These are phyloP conservation scores for Barnardius zonarius DNA, from an alignment of 2,113 vertebrate genomes.

Conservation along the genomic window DNA sequence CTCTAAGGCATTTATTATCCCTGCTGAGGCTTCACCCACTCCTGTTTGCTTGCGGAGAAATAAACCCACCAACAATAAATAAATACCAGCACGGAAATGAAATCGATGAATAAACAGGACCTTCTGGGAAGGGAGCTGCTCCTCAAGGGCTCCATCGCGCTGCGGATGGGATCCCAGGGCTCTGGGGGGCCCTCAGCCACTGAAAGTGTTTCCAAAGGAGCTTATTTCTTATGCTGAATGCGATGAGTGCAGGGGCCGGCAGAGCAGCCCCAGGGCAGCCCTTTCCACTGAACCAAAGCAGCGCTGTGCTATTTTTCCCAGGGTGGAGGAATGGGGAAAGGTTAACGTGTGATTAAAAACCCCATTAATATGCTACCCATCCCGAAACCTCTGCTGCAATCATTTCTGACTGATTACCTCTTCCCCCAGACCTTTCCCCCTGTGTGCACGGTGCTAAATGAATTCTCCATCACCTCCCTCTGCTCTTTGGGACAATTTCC, in stretches of 20 bases:
- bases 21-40: not conserved
- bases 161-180: fast-evolving
- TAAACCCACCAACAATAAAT: not conserved
- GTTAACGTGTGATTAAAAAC: not conserved
- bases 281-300: not conserved
- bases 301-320: not conserved
- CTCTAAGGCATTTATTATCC: not conserved
- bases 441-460: fast-evolving
- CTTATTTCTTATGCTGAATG: not conserved
- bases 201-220: not conserved
- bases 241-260: not conserved
- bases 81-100: not conserved
- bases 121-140: not conserved
- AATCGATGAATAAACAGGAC: not conserved
- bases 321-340: not conserved
- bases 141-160: not conserved
- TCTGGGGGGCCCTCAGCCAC: not conserved
- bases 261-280: not conserved
- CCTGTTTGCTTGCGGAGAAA: not conserved
- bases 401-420: not conserved
- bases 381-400: not conserved
- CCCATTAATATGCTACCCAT: not conserved
- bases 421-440: not conserved
- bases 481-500: fast-evolving
- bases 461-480: not conserved